Conservation (phyloP, 2,797 vertebrate genomes). For the Gymnothorax javanicus region DNA sequence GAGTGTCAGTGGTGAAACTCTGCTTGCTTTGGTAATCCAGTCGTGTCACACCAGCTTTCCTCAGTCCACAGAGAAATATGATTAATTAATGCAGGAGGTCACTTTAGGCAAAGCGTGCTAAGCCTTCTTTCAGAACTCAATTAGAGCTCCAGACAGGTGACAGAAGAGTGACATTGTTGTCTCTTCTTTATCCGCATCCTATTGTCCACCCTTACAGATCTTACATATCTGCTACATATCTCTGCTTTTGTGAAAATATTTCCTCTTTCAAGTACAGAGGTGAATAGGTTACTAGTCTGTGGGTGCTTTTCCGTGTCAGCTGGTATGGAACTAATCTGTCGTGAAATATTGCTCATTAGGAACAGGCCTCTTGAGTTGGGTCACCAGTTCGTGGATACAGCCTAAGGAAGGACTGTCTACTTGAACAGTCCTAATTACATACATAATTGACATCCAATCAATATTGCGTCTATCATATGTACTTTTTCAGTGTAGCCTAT, state of each 20-base stretch:
- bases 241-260: constrained; percentile 11
- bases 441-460: constrained; percentile 32
- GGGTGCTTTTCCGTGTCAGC: constrained; percentile 69
- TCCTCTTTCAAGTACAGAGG: constrained; percentile 24
- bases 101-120: constrained; percentile 42
- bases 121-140: neutral
- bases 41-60: neutral
- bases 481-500: no score
- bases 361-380: constrained; percentile 58
- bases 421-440: constrained; percentile 63
- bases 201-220: neutral
- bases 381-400: constrained; percentile 50
- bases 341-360: constrained; percentile 77
- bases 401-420: constrained; percentile 56
- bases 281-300: constrained; percentile 46
- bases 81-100: constrained; percentile 40
- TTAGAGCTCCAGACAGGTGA: constrained; percentile 22
- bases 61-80: constrained; percentile 30
- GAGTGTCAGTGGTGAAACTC: neutral
- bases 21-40: neutral
- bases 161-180: neutral
- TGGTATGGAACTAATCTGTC: constrained; percentile 76
- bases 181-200: neutral
- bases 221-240: constrained; percentile 5
- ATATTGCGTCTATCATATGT: no score